phyloP scores from a whole-genome alignment of 1,140 invertebrate genomes.

The Scaptomyza pallida region DNA sequence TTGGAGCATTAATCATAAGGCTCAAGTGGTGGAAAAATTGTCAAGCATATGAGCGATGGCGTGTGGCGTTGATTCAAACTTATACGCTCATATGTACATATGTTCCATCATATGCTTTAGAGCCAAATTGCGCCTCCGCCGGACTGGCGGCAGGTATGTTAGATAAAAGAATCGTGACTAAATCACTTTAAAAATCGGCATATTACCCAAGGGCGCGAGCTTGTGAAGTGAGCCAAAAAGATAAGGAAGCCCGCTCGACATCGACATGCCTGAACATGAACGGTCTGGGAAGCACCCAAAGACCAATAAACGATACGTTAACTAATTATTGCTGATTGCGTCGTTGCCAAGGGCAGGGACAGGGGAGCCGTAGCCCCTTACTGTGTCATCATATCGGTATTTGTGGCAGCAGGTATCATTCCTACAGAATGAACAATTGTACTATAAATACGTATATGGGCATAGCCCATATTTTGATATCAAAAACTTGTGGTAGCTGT shows the following conservation, averaged over 20 bases:
- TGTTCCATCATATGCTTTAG: conserved; percentile 30
- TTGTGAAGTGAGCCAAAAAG: conserved; percentile 24
- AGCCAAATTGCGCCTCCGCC: conserved; percentile 11
- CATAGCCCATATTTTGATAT: conserved; percentile 13
- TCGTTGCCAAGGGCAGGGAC: conserved; percentile 18
- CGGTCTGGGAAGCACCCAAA: conserved; percentile 58
- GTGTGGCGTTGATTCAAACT: conserved; percentile 20
- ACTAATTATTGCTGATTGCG: conserved; percentile 44
- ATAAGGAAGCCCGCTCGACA: conserved; percentile 45
- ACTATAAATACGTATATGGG: conserved; percentile 41
- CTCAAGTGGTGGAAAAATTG: conserved; percentile 6
- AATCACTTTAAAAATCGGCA: conserved; percentile 62
- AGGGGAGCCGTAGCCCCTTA: neutral
- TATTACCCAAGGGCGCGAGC: conserved; percentile 55
- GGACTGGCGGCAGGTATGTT: conserved; percentile 11
- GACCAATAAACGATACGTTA: conserved; percentile 16
- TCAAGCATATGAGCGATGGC: conserved; percentile 33
- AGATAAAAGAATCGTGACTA: conserved; percentile 63
- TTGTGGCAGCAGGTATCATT: conserved; percentile 42
- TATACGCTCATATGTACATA: conserved; percentile 8
- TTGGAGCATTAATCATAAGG: conserved; percentile 69
- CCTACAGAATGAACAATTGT: conserved; percentile 24
- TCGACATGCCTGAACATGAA: conserved; percentile 13
- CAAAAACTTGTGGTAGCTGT: conserved; percentile 33
- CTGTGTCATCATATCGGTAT: conserved; percentile 63